Percentiles rank a stretch among this genome's conserved stretches.
Evolutionary conservation across 2,113 vertebrate genomes (phyloP).

Genomic region (Mandrillus leucophaeus): DNA sequence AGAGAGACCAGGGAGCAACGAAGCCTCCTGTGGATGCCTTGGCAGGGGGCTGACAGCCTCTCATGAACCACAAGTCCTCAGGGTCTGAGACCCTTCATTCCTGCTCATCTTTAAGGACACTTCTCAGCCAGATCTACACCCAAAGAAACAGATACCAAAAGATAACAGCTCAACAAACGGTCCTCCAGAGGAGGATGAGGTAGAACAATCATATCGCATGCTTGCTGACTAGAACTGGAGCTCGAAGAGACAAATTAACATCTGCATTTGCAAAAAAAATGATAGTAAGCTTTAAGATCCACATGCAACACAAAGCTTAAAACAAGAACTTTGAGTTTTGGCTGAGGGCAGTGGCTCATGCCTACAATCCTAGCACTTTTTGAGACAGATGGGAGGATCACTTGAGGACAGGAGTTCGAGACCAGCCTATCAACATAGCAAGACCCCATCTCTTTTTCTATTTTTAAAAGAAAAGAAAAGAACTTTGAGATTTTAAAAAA

Average conservation of each 20-base stretch:
- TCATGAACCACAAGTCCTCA: neutral
- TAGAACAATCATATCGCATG: neutral
- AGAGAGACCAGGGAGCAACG: neutral
- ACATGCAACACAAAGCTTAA: neutral
- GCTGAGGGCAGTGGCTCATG: too few species aligned
- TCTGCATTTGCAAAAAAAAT: neutral
- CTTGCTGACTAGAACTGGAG: neutral
- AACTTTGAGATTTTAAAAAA: neutral
- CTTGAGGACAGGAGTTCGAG: too few species aligned
- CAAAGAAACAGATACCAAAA: neutral
- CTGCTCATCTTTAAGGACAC: neutral
- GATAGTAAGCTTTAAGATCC: neutral
- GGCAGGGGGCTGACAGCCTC: neutral
- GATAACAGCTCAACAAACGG: neutral
- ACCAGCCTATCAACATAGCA: too few species aligned
- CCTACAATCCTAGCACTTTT: too few species aligned
- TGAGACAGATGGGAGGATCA: too few species aligned
- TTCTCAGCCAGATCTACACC: neutral
- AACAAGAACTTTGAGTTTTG: conserved; percentile 1
- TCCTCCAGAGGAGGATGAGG: neutral
- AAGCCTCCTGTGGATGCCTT: neutral
- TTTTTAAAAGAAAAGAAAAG: conserved; percentile 2
- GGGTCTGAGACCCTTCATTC: neutral
- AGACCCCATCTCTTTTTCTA: too few species aligned
- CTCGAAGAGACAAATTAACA: neutral